Evolutionary conservation across 2,888 invertebrate species (phyloP).

Genomic region (Trichacis sp.): DNA sequence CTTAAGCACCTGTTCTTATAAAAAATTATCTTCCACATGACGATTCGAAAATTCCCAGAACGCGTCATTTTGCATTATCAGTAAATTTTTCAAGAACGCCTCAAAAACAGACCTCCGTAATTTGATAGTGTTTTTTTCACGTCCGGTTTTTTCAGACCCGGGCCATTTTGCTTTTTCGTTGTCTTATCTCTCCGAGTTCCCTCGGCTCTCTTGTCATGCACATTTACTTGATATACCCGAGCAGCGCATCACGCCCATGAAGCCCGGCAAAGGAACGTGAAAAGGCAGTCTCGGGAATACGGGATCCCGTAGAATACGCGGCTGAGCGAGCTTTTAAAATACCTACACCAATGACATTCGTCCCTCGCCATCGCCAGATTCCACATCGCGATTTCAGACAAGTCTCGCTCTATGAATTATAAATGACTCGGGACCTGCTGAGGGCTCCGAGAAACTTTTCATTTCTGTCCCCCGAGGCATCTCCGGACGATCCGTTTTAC

Average conservation of each 20-base stretch:
- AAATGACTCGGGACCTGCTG: slow-evolving; percentile 30
- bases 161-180: neutral
- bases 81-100: too few species aligned
- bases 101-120: neutral
- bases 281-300: slow-evolving; percentile 21
- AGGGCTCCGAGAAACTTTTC: slow-evolving; percentile 31
- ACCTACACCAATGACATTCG: slow-evolving; percentile 27
- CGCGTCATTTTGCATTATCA: too few species aligned
- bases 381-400: slow-evolving; percentile 33
- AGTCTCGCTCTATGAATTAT: slow-evolving; percentile 42
- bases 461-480: slow-evolving; percentile 13
- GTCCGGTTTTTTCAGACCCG: neutral
- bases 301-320: too few species aligned
- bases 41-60: too few species aligned
- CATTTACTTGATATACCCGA: slow-evolving; percentile 20
- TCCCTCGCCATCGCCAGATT: slow-evolving; percentile 34
- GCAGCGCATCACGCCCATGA: slow-evolving; percentile 8
- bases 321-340: slow-evolving; percentile 16
- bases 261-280: slow-evolving; percentile 7
- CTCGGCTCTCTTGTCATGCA: slow-evolving; percentile 16
- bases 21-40: too few species aligned
- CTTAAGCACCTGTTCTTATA: too few species aligned
- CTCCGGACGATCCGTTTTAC: slow-evolving; percentile 7
- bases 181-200: slow-evolving; percentile 14
- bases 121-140: neutral